phyloP scores from a whole-genome alignment of 2,113 vertebrate species.

The Apus apus region DNA sequence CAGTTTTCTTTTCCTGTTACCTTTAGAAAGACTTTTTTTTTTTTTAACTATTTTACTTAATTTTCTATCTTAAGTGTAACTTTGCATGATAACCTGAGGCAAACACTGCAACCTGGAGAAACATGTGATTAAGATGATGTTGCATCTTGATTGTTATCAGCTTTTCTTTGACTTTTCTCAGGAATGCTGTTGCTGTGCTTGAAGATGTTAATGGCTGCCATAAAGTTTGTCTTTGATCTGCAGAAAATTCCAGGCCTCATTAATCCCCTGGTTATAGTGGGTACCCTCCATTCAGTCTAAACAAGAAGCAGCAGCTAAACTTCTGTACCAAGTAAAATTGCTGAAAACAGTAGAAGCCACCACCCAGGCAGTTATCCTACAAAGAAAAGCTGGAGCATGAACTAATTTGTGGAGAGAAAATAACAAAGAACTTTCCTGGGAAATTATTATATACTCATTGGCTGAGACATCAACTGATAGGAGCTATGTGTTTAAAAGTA shows the following conservation, averaged over 20 bases:
- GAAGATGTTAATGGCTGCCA: conserved; percentile 6
- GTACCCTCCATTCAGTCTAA: not conserved
- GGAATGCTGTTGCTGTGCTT: not conserved
- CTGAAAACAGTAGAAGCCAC: not conserved
- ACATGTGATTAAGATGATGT: not conserved
- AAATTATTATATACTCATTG: conserved; percentile 20
- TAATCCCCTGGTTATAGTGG: not conserved
- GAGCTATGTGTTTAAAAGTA: conserved; percentile 19
- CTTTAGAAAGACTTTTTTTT: not conserved
- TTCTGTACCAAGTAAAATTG: not conserved
- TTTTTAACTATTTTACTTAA: not conserved
- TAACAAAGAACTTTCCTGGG: conserved; percentile 26
- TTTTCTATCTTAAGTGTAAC: not conserved
- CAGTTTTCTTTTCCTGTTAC: not conserved
- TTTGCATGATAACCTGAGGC: not conserved
- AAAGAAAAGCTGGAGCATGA: conserved; percentile 16
- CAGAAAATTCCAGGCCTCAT: conserved; percentile 18
- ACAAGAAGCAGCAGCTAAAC: conserved; percentile 32
- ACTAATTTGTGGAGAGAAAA: conserved; percentile 41
- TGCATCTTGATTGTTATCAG: not conserved
- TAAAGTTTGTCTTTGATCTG: conserved; percentile 57
- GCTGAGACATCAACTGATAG: not conserved
- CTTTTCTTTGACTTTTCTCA: conserved; percentile 30
- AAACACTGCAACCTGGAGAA: not conserved
- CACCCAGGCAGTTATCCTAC: conserved; percentile 1